Base-by-base conservation (phyloP, 1,140 invertebrate genomes). In the Drosophila parabipectinata region DNA sequence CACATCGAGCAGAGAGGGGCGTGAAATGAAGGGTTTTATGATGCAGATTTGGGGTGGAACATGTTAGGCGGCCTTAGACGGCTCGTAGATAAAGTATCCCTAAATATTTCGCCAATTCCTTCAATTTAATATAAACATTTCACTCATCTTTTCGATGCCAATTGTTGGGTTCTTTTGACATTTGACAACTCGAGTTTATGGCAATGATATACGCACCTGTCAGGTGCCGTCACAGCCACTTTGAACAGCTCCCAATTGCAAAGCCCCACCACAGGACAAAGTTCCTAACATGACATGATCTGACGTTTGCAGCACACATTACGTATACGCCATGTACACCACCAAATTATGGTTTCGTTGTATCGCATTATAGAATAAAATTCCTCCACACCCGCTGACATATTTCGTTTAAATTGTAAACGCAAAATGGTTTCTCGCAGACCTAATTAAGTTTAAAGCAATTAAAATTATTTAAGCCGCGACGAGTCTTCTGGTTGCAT, bases 391-490 rank as follows among this genome's bases (percentile, higher is more conserved):
- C 39, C n/a, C 7, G 14, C 41, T 4, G 15, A 44, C 41, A 32
- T n/a, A 10, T 52, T 26, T 15, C 5, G 21, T 7, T 3, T 60
- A 9, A 53, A 44, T 53, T 60, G 28, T 7, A 21, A 26, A 12
- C 26, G 9, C 14, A 32, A 63, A 39, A 54, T 50, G 37, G 10
- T 48, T 9, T n/a, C 15, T 3, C 47, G 8, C 14, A 21, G 4
- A 32, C 66, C 41, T 34, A 62, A 63, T 51, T 44, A 12, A 55
- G 28, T 62, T 67, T 62, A 54, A 55, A 26, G 48, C 26, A 55
- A 69, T 62, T 62, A 48, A 55, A 54, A 55, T 41, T 62, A 62
- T 69, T 63, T 62, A 69, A 69, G 66, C 14, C 44, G 34, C 52
- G 18, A 14, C 32, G 4, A 6, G 34, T 8, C 28, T 41, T 59